Evolutionary conservation across 2,888 invertebrate genomes (phyloP), one percentile per base, ranked within the genome.

Genomic region (Callimorpha dominula): DNA sequence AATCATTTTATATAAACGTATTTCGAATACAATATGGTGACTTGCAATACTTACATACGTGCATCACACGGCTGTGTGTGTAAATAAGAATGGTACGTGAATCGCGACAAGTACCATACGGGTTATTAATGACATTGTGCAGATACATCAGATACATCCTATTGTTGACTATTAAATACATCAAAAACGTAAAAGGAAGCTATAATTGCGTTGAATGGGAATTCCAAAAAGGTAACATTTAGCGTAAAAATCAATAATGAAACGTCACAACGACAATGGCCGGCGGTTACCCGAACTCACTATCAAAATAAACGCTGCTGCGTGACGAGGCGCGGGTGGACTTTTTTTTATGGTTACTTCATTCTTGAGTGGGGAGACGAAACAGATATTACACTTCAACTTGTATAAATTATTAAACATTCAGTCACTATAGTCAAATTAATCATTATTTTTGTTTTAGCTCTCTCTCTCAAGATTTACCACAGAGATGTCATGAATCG

Each of bases 171-270:
- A 86, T 88, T 90, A 89, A 92, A 92, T 91, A 92, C 90, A 91
- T 92, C 90, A 88, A 90, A 90, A 92, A 90, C 87, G 88, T 89
- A 89, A 91, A 93, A 93, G 91, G 92, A 92, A 94, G 86, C 89
- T 87, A 92, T 94, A 92, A 94, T 94, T 94, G 91, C 88, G 84
- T 87, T 94, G 91, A 95, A 95, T 94, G 88, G 93, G 86, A 85
- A 79, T 91, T 92, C 84, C 84, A 89, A 92, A 94, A 94, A 94
- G 91, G 91, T 88, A 93, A 92, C 92, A 93, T 95, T 94, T 94
- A 91, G 95, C 95, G 95, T 95, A 93, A 95, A 95, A 95, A 95
- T 95, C 95, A 95, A 95, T 95, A 95, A 95, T 95, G 93, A 91
- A 92, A 93, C 89, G 92, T 89, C 87, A 84, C 84, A 80, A 82